A percentile compares a stretch with the other conserved stretches of the same genome.
phyloP scores from a whole-genome alignment of 2,797 vertebrate genomes.

The Astyanax mexicanus region DNA sequence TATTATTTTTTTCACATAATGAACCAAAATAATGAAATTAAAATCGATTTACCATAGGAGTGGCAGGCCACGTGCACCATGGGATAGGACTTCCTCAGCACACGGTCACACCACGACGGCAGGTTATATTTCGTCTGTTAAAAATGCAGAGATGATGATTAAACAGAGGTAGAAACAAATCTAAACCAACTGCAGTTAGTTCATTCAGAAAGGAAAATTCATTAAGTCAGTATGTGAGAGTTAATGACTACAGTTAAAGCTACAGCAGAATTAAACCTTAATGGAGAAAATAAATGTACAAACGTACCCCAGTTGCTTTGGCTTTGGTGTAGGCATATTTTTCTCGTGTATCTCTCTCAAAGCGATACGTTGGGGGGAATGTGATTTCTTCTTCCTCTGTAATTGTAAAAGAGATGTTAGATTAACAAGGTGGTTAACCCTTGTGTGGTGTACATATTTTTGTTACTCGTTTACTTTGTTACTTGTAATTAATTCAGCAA shows the following conservation, averaged over 20 bases:
- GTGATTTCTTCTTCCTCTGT: conserved; percentile 97
- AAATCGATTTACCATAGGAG: conserved; percentile 88
- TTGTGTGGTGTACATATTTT: too few relatives aligned
- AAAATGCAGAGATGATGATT: conserved; percentile 26
- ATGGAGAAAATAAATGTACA: neutral
- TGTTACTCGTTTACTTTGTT: too few relatives aligned
- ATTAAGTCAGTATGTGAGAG: too few relatives aligned
- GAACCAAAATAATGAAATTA: neutral
- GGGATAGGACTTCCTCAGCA: conserved; percentile 95
- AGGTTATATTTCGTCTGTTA: conserved; percentile 96
- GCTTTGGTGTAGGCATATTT: conserved; percentile 96
- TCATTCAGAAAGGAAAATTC: too few relatives aligned
- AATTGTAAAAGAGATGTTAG: conserved; percentile 61
- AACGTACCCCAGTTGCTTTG: conserved; percentile 94
- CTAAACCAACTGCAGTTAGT: neutral
- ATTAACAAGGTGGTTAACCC: too few relatives aligned
- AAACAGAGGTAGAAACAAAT: neutral
- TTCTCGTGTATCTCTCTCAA: conserved; percentile 91
- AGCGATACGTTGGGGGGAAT: conserved; percentile 96
- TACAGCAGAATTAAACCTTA: too few relatives aligned
- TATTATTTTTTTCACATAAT: neutral
- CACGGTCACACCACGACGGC: conserved; percentile 97
- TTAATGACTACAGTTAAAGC: too few relatives aligned
- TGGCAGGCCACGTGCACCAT: conserved; percentile 94
- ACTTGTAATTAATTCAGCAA: too few relatives aligned